These are phyloP conservation scores for Stegodyphus mimosarum DNA, from an alignment of 1,140 invertebrate genomes.

Conservation along the genomic window DNA sequence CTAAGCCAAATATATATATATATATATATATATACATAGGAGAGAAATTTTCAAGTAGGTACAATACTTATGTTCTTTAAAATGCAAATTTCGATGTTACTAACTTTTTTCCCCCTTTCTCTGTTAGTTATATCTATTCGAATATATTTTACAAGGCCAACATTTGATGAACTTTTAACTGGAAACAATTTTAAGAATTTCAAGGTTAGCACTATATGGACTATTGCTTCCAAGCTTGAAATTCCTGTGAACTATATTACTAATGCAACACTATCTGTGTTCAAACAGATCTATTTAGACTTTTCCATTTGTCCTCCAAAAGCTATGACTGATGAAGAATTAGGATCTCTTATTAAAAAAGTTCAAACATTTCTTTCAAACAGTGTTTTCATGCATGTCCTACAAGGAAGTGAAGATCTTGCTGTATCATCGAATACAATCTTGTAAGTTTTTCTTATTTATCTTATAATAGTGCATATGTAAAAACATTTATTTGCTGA, in stretches of 20 bases:
- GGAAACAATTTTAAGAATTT: neutral
- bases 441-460: neutral
- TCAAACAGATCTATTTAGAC: neutral
- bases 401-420: neutral
- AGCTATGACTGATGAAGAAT: neutral
- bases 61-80: too few species aligned
- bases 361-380: neutral
- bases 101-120: neutral
- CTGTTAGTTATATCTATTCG: neutral
- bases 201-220: neutral
- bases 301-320: neutral
- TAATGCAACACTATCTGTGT: neutral
- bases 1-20: too few species aligned
- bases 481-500: too few species aligned
- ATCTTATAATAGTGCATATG: neutral
- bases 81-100: too few species aligned
- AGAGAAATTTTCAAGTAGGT: too few species aligned
- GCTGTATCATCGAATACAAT: neutral
- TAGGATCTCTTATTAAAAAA: neutral
- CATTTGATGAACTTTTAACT: neutral
- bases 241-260: neutral
- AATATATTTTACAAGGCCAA: neutral
- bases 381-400: neutral
- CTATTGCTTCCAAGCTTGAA: neutral
- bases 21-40: too few species aligned